Percentiles rank a stretch among this genome's conserved stretches.
Conservation (phyloP, 2,888 invertebrate species). For the Caenorhabditis macrosperma region DNA sequence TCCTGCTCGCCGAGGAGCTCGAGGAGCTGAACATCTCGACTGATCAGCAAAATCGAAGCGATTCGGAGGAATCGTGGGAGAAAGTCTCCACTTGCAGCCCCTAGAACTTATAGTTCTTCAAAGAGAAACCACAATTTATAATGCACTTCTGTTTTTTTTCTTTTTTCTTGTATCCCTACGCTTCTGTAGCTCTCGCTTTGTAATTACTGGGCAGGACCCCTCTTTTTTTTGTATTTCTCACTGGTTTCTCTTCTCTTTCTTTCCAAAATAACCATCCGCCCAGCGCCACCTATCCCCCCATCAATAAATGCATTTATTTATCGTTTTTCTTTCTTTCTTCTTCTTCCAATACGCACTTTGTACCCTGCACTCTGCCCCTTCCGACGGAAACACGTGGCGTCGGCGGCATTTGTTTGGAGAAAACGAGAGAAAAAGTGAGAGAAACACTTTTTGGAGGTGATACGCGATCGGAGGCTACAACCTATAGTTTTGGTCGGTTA, state of each 20-base stretch:
- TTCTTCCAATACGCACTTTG: neutral
- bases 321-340: neutral
- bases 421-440: neutral
- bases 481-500: neutral
- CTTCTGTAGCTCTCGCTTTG: too few relatives aligned
- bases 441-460: neutral
- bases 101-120: neutral
- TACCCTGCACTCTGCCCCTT: constrained; percentile 4
- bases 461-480: neutral
- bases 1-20: constrained; percentile 27
- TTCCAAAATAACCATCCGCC: neutral
- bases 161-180: neutral
- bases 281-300: neutral
- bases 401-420: neutral
- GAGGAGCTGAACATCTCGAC: constrained; percentile 26
- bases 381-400: constrained; percentile 1
- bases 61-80: constrained; percentile 38
- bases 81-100: constrained; percentile 1
- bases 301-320: neutral
- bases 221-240: neutral
- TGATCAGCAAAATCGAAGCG: neutral
- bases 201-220: constrained; percentile 7
- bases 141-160: neutral
- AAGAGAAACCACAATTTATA: neutral
- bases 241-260: neutral